Evolutionary conservation across 1,140 invertebrate species (phyloP).

Genomic region (Idris sp.): DNA sequence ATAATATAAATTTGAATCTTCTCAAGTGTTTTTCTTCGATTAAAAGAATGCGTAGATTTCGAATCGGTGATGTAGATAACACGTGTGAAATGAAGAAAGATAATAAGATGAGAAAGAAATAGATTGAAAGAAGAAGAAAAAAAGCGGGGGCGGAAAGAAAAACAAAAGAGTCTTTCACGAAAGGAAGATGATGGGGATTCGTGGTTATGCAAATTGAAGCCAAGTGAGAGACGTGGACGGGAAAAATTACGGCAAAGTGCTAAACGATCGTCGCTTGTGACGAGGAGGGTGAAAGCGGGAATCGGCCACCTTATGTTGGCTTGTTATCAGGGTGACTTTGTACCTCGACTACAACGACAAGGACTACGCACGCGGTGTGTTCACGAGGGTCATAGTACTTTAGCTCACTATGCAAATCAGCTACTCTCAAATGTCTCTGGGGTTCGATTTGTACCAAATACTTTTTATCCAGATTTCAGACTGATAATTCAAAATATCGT

Average conservation of each 20-base stretch:
- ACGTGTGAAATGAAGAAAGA: constrained; percentile 56
- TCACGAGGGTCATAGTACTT: constrained; percentile 72
- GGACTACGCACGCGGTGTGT: constrained; percentile 56
- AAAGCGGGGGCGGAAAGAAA: constrained; percentile 32
- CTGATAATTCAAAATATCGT: constrained; percentile 35
- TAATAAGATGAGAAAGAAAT: constrained; percentile 29
- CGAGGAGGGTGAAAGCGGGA: constrained; percentile 55
- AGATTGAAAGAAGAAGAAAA: constrained; percentile 12
- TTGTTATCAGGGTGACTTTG: constrained; percentile 65
- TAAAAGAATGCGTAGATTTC: constrained; percentile 59
- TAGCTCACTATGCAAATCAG: constrained; percentile 75
- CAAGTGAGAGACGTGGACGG: constrained; percentile 59
- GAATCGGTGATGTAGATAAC: constrained; percentile 48
- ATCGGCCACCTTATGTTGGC: constrained; percentile 66
- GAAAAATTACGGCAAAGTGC: constrained; percentile 69
- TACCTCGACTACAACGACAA: constrained; percentile 52
- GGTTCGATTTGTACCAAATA: constrained; percentile 70
- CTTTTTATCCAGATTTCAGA: constrained; percentile 52
- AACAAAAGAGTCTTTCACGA: constrained; percentile 45
- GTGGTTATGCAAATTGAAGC: constrained; percentile 63
- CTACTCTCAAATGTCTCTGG: constrained; percentile 73
- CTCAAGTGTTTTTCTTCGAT: constrained; percentile 65
- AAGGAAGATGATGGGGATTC: constrained; percentile 58
- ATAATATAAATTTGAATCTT: constrained; percentile 57
- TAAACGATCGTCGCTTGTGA: constrained; percentile 66